Base-by-base conservation (phyloP, 2,888 invertebrate genomes). In the Hypsopygia costalis region DNA sequence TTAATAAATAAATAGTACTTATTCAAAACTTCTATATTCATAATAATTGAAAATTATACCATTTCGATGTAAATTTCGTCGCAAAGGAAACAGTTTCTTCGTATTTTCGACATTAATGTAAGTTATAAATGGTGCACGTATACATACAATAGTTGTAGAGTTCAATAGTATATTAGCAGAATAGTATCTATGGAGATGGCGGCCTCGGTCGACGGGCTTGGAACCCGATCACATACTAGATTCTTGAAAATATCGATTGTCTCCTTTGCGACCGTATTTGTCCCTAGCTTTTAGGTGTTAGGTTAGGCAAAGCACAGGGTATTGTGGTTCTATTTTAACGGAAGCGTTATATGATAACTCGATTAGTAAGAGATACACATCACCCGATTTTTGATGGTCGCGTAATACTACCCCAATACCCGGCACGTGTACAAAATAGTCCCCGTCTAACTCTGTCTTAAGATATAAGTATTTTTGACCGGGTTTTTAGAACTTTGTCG, bases 291-390 rank as follows among this genome's bases (percentile, higher is more conserved):
- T 68, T 86, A 87, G 81, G 75, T 80, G 68, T 78, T 87, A 87
- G 86, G 70, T 76, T 78, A 83, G 76, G 62, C 81, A 72, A 71
- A 85, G 73, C 86, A 85, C 87, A 88, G 87, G 87, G 87, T 88
- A 87, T 88, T 87, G 87, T 77, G 87, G 87, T 87, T 83, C 83
- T 87, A 86, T 87, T 85, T 86, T 85, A 81, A 60, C 69, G 81
- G 76, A 80, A 64, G 81, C 71, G 82, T 78, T 77, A 68, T 66
- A 56, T 60, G 65, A 70, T 81, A 77, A 70, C 68, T 78, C 72
- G 81, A 75, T 74, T 68, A 66, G 77, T 79, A 79, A 74, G 75
- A 68, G 72, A 66, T 52, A 52, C 64, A 62, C 63, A 60, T 73
- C 70, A 74, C 69, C 77, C 67, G 68, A 68, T 58, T 63, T 56